A percentile compares a stretch with the other conserved stretches of the same genome.
Evolutionary conservation across 2,888 invertebrate species (phyloP).

Genomic region (Tricholauxania praeusta): DNA sequence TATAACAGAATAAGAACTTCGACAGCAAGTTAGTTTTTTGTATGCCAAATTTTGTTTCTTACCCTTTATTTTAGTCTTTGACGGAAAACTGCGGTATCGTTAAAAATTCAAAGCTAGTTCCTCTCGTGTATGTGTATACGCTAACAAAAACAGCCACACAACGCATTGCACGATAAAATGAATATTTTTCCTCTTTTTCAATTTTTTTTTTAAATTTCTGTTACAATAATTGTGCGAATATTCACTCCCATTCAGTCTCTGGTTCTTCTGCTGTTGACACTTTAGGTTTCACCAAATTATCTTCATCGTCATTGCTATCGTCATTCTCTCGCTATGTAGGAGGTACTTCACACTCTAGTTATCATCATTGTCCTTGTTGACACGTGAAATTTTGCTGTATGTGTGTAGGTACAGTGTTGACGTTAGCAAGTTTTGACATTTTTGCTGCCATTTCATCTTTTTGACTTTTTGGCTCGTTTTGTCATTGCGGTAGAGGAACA

Average conservation of each 20-base stretch:
- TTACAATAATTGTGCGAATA: background rate
- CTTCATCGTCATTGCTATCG: background rate
- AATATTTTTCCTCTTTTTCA: background rate
- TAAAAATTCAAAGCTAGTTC: conserved; percentile 17
- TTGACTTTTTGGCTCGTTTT: background rate
- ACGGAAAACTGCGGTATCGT: conserved; percentile 3
- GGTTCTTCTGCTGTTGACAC: conserved; percentile 18
- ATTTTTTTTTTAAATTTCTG: background rate
- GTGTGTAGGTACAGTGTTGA: background rate
- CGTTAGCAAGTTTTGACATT: conserved; percentile 13
- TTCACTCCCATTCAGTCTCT: background rate
- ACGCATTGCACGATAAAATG: background rate
- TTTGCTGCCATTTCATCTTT: conserved; percentile 18
- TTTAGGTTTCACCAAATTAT: conserved; percentile 12
- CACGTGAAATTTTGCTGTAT: conserved; percentile 12
- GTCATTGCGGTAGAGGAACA: conserved; percentile 6
- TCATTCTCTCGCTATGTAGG: conserved; percentile 30
- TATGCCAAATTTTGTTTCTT: background rate
- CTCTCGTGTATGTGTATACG: background rate
- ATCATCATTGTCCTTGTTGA: conserved; percentile 55
- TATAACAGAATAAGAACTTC: no score
- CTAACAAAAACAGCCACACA: conserved; percentile 1
- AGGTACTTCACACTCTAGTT: conserved; percentile 61
- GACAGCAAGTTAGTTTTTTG: background rate
- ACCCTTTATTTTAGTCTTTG: background rate